A percentile compares a stretch with the other conserved stretches of the same genome.
Evolutionary conservation across 2,113 vertebrate species (phyloP).

Genomic region (Otus sunia): DNA sequence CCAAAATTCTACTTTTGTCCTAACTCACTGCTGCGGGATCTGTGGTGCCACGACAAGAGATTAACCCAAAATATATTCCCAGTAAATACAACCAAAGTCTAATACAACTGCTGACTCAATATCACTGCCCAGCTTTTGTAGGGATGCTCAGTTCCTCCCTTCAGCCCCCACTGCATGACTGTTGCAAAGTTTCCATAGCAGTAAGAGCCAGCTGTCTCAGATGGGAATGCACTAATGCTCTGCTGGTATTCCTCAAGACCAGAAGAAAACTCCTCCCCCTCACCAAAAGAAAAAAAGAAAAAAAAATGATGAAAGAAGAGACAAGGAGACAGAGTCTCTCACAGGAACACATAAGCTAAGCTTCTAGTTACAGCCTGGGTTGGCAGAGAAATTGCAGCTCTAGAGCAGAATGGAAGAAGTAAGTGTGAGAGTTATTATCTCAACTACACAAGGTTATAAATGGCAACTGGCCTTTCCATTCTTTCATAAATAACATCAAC

Average conservation of each 20-base stretch:
- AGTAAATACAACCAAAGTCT: background rate
- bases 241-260: background rate
- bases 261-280: accelerated
- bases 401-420: background rate
- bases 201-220: background rate
- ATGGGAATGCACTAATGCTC: background rate
- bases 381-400: background rate
- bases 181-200: background rate
- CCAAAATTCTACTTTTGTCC: background rate
- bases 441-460: background rate
- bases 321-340: background rate
- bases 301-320: background rate
- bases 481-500: background rate
- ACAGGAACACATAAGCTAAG: background rate
- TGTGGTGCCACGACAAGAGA: background rate
- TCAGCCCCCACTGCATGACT: background rate
- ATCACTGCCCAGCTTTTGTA: background rate
- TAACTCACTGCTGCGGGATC: background rate
- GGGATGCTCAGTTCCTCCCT: background rate
- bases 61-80: background rate
- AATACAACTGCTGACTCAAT: background rate
- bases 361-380: background rate
- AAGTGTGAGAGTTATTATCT: background rate
- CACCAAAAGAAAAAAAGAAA: background rate
- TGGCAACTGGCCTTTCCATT: background rate